Percentiles rank a stretch among this genome's conserved stretches.
Evolutionary conservation across 2,888 invertebrate species (phyloP).

Genomic region (Rhimphoctona megacephalus): DNA sequence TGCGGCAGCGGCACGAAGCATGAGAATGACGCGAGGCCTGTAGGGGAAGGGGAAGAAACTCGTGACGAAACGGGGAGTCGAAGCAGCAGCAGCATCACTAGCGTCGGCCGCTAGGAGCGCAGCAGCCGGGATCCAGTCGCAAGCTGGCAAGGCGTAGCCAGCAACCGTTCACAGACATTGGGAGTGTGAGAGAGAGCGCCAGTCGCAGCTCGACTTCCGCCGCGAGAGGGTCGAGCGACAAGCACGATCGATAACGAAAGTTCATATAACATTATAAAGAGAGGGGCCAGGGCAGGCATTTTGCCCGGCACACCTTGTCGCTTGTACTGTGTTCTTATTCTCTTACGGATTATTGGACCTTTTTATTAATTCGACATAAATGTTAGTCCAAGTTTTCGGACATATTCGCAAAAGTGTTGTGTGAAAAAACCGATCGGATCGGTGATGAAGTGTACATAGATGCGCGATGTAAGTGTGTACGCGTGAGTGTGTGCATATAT

Average conservation of each 20-base stretch:
- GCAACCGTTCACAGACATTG: constrained; percentile 60
- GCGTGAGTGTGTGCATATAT: background rate
- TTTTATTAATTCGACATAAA: background rate
- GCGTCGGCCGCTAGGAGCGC: constrained; percentile 59
- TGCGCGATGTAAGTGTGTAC: background rate
- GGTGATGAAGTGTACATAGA: constrained; percentile 15
- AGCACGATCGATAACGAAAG: constrained; percentile 62
- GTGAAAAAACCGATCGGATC: background rate
- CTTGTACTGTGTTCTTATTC: constrained; percentile 8
- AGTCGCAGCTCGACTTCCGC: constrained; percentile 73
- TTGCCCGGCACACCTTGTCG: constrained; percentile 67
- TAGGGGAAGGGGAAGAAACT: constrained; percentile 54
- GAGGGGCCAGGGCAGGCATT: constrained; percentile 60
- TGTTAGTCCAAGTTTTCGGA: constrained; percentile 1
- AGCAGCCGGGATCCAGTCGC: constrained; percentile 66
- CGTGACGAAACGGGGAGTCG: constrained; percentile 67
- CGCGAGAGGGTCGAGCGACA: constrained; percentile 68
- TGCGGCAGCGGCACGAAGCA: constrained; percentile 55
- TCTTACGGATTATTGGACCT: background rate
- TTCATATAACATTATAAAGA: constrained; percentile 56
- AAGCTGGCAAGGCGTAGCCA: constrained; percentile 69
- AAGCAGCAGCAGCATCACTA: constrained; percentile 57
- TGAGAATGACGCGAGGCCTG: constrained; percentile 60
- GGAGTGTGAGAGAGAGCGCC: constrained; percentile 51
- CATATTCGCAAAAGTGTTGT: background rate